Evolutionary conservation across 2,797 vertebrate genomes (phyloP), one percentile per base, ranked within the genome.

Genomic region (Artibeus jamaicensis): DNA sequence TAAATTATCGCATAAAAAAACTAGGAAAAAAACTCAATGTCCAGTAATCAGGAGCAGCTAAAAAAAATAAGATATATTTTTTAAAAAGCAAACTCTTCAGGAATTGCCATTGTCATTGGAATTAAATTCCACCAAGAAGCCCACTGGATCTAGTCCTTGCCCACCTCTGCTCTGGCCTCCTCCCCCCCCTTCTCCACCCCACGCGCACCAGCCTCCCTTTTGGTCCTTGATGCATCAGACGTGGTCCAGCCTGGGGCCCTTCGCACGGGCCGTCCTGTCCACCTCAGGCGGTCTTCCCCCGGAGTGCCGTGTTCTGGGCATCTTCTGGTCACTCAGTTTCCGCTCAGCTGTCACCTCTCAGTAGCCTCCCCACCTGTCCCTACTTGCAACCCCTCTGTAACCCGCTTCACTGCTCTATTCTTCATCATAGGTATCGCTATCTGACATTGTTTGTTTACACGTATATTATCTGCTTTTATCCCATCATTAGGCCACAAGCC

Each of bases 181-280:
- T 78, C 21, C 50, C 12, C 76, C 22, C 44, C 55, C 37, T 86
- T 39, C 78, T 32, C 50, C 34, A 26, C 26, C 37, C 16, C n/a
- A 3, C 0, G 29, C 15, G 37, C 42, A 46, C 48, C 14, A 10
- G 29, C n/a, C 39, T 55, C 39, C 11, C 65, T 53, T 62, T 59
- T 18, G 46, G 39, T 37, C 44, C 32, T 26, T 37, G 29, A 19
- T 6, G 37, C 44, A 15, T 37, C 68, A 19, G 53, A 5, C 32
- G 32, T 15, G 3, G 14, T 62, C 90, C 79, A 81, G 76, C 89
- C 76, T 39, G 55, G 21, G 29, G 71, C 24, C 76, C 76, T 89
- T 85, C 57, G 21, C 71, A 46, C 19, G 0, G 37, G 39, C 59
- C 67, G 2, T 10, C 44, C 24, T 1, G 5, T 11, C 59, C n/a